Evolutionary conservation across 2,113 vertebrate species (phyloP), one percentile per base, ranked within the genome.

Genomic region (Aptenodytes forsteri): DNA sequence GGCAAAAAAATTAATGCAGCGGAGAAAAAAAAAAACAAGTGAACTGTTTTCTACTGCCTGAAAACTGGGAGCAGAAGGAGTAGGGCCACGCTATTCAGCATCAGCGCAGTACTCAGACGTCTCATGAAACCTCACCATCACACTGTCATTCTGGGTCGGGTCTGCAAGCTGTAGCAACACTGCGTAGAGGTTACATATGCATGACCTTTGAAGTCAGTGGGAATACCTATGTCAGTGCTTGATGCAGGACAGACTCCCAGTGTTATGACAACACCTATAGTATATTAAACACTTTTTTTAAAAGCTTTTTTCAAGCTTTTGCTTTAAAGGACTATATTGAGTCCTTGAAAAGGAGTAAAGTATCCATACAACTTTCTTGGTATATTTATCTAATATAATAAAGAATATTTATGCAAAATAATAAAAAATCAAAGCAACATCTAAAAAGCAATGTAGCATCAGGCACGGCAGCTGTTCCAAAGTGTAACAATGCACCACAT

Each of bases 61-160:
- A 49, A 86, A 88, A 69, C 3, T 7, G 17, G 9, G 69, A 84
- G 55, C 5, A 52, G 40, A 54, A 36, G 49, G 54, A 83, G 58
- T 20, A 71, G n/a, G 29, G 52, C 59, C 1, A 2, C 0, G 3
- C 6, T 54, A 16, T 7, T 58, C 11, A 50, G 32, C 34, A 62
- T 13, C n/a, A 40, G 34, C 1, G 1, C 16, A 34, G 36, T 0
- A 64, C 2, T 26, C 2, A 1, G 20, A 22, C 4, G 1, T 47
- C 26, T 29, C 56, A 8, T 4, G n/a, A 71, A 55, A 73, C 52
- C n/a, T 71, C 29, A 34, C 8, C 34, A 18, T 15, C 9, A 8
- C 13, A 0, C 22, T 14, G 14, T 16, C 56, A 13, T 5, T 11
- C 27, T 29, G 52, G 56, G 47, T 14, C 2, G 5, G 52, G 40